phyloP scores from a whole-genome alignment of 2,113 vertebrate genomes.

The Chunga burmeisteri region DNA sequence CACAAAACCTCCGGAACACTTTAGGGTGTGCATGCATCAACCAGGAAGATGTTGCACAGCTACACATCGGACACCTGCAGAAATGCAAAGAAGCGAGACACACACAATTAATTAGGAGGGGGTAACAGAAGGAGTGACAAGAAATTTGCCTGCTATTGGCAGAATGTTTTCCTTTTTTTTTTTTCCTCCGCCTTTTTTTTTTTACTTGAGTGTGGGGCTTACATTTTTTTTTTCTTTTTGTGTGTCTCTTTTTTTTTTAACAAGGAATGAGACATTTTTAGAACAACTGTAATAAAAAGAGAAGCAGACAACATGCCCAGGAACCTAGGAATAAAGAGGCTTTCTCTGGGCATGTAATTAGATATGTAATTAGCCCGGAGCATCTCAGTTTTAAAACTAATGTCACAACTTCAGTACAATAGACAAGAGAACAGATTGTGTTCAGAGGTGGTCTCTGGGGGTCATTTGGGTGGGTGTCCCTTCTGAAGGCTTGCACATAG shows the following conservation, averaged over 20 bases:
- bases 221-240: neutral
- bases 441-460: neutral
- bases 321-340: neutral
- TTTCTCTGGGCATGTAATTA: neutral
- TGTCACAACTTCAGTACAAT: neutral
- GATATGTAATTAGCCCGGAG: neutral
- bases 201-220: neutral
- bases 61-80: fast-evolving
- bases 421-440: neutral
- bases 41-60: neutral
- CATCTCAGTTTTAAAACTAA: neutral
- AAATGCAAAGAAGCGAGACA: neutral
- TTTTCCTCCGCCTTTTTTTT: neutral
- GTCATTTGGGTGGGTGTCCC: neutral
- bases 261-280: neutral
- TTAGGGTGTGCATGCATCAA: neutral
- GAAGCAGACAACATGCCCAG: neutral
- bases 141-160: neutral
- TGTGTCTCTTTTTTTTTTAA: neutral
- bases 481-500: neutral
- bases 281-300: neutral
- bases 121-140: neutral
- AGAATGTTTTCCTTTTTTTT: neutral
- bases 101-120: neutral
- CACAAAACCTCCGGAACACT: neutral